These are phyloP conservation scores for Potamilus streckersoni DNA, from an alignment of 1,140 invertebrate species.

Conservation along the genomic window DNA sequence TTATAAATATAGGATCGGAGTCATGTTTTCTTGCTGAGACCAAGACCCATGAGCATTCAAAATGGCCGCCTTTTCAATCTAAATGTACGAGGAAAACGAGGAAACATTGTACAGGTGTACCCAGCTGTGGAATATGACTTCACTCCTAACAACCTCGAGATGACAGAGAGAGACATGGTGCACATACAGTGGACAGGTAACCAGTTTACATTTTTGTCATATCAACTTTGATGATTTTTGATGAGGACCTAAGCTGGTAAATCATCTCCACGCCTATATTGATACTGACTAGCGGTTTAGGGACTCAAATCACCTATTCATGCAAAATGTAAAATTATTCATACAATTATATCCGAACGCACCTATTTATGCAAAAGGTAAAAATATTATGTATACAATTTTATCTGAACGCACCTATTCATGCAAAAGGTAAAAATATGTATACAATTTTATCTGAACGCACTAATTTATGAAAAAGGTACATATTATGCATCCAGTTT, in stretches of 20 bases:
- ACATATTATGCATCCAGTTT: too few relatives aligned
- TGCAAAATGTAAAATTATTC: too few relatives aligned
- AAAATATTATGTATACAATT: too few relatives aligned
- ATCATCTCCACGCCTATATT: too few relatives aligned
- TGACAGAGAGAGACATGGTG: slow-evolving; percentile 54
- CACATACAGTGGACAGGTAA: slow-evolving; percentile 67
- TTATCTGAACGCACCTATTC: too few relatives aligned
- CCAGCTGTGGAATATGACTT: slow-evolving; percentile 67
- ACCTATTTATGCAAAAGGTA: too few relatives aligned
- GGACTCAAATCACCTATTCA: too few relatives aligned
- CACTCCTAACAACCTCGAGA: slow-evolving; percentile 49
- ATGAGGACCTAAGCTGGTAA: background rate
- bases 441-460: too few relatives aligned
- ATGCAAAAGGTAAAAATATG: too few relatives aligned
- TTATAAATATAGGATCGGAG: slow-evolving; percentile 55
- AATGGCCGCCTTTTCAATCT: slow-evolving; percentile 53
- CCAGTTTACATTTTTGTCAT: background rate
- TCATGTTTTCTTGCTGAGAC: slow-evolving; percentile 57
- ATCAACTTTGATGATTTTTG: background rate
- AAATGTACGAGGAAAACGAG: slow-evolving; percentile 64
- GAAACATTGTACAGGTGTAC: slow-evolving; percentile 66
- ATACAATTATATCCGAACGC: too few relatives aligned
- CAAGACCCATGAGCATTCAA: slow-evolving; percentile 41
- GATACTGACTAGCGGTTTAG: too few relatives aligned
- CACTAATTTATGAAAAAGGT: too few relatives aligned